These are phyloP conservation scores for Thymelicus acteon DNA, from an alignment of 2,888 invertebrate genomes.

Conservation along the genomic window DNA sequence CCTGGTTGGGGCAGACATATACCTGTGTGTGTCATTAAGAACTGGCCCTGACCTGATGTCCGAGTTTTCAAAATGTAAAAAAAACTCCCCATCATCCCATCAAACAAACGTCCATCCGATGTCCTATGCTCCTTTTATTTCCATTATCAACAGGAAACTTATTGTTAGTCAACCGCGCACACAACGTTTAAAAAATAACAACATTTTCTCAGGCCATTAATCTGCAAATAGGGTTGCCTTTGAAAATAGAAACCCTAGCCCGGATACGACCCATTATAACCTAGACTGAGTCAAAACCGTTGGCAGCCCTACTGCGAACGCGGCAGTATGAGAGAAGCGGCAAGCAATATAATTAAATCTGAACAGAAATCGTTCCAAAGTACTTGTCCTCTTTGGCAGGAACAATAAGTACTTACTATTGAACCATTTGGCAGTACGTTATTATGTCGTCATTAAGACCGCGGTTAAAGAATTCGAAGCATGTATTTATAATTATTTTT, in stretches of 20 bases:
- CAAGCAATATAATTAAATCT: slow-evolving; percentile 17
- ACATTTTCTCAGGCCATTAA: slow-evolving; percentile 7
- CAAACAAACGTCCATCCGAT: not conserved
- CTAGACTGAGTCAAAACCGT: not conserved
- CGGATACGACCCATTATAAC: not conserved
- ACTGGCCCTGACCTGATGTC: no score
- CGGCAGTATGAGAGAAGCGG: not conserved
- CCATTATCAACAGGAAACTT: slow-evolving; percentile 9
- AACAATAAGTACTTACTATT: slow-evolving; percentile 22
- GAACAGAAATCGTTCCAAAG: slow-evolving; percentile 6
- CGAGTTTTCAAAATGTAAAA: not conserved
- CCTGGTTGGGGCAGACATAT: no score
- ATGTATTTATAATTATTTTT: slow-evolving; percentile 16
- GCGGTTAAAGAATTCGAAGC: slow-evolving; percentile 20
- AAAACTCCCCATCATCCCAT: not conserved
- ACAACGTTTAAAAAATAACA: slow-evolving; percentile 1
- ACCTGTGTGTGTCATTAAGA: no score
- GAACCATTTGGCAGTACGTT: slow-evolving; percentile 29
- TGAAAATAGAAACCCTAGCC: not conserved
- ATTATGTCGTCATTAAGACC: slow-evolving; percentile 29
- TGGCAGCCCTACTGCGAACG: slow-evolving; percentile 1
- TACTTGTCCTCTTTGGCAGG: slow-evolving; percentile 26
- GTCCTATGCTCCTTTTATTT: not conserved
- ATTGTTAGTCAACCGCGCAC: not conserved
- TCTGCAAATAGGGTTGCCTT: slow-evolving; percentile 3